Conservation (phyloP, 2,797 vertebrate genomes). For the Propithecus perrieri region DNA sequence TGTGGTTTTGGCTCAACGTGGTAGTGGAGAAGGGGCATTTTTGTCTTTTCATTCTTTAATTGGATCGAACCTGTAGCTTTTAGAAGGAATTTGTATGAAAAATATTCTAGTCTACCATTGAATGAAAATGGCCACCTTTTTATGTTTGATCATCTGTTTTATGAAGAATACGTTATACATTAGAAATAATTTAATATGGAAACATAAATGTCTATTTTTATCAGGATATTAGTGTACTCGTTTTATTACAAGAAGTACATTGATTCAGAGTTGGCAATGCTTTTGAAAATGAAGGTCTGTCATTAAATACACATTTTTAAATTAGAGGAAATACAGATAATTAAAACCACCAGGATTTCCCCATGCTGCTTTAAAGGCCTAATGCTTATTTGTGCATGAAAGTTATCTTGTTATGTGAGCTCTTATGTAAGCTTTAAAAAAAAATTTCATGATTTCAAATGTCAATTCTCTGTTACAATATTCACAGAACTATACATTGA, state of each 20-base stretch:
- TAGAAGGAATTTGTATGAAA: slow-evolving; percentile 25
- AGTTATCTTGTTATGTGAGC: not conserved
- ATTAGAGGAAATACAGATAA: slow-evolving; percentile 13
- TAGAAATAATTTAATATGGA: not conserved
- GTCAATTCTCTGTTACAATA: not conserved
- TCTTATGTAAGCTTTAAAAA: not conserved
- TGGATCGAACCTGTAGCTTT: not conserved
- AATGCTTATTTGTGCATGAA: not conserved
- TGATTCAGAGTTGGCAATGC: not conserved
- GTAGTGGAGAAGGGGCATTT: not conserved
- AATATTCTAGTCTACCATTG: not conserved
- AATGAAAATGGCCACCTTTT: not conserved
- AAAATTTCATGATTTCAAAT: not conserved
- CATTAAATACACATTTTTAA: slow-evolving; percentile 33
- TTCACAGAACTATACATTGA: not conserved
- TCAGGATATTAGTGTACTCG: not conserved
- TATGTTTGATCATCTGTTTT: not conserved
- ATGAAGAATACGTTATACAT: slow-evolving; percentile 7
- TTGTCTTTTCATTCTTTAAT: not conserved
- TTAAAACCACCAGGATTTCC: slow-evolving; percentile 23
- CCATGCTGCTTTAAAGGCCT: not conserved
- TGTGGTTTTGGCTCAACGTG: not conserved
- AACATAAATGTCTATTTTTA: slow-evolving; percentile 22
- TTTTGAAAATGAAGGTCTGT: slow-evolving; percentile 31
- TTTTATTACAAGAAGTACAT: slow-evolving; percentile 25